A percentile compares a stretch with the other conserved stretches of the same genome.
These are phyloP conservation scores for Periplaneta americana DNA, from an alignment of 1,140 invertebrate species.

Conservation along the genomic window DNA sequence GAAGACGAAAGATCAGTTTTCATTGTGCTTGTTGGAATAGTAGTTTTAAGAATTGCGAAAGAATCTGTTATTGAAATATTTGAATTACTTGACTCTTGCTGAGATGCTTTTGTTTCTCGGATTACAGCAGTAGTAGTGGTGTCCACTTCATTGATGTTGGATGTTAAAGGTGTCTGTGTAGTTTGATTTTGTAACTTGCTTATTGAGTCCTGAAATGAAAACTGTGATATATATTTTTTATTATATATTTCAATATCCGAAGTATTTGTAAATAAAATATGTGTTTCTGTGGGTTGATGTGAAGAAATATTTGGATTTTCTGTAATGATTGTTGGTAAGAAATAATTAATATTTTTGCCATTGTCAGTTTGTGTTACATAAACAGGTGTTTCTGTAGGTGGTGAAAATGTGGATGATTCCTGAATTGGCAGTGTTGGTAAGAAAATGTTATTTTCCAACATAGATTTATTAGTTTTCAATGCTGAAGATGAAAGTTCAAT, in stretches of 20 bases:
- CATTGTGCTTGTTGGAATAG: background rate
- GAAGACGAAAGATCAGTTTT: background rate
- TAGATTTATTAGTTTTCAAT: too few species aligned
- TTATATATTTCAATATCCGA: too few species aligned
- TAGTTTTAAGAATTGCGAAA: background rate
- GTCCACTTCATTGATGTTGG: background rate
- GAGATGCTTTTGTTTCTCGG: too few species aligned
- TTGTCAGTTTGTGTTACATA: background rate
- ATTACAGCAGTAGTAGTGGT: background rate
- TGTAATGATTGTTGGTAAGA: background rate
- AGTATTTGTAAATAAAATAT: background rate
- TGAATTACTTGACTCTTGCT: background rate
- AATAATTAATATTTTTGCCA: background rate
- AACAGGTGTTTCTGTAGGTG: background rate
- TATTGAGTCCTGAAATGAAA: too few species aligned
- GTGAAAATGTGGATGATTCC: background rate
- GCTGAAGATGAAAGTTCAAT: background rate
- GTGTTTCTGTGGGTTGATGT: background rate
- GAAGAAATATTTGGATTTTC: background rate
- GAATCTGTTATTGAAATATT: background rate
- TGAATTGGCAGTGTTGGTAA: background rate
- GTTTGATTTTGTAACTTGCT: too few species aligned
- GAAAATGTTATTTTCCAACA: background rate
- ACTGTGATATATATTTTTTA: too few species aligned
- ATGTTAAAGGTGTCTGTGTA: too few species aligned